A percentile compares a stretch with the other conserved stretches of the same genome.
Evolutionary conservation across 2,797 vertebrate species (phyloP).

Genomic region (Acrocephalus scirpaceus): DNA sequence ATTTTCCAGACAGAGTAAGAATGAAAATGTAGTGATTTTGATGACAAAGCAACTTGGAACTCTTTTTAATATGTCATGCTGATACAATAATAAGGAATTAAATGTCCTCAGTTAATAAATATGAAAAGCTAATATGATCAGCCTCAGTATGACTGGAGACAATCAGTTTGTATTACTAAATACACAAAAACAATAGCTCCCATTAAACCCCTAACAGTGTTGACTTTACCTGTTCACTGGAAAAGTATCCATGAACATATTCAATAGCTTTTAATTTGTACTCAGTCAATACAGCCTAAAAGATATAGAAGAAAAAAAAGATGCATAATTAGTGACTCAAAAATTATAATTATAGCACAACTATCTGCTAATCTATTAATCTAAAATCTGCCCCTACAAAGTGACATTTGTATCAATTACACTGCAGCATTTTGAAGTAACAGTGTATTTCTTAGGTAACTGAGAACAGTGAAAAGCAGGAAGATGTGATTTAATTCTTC

Average conservation of each 20-base stretch:
- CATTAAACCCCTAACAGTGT: neutral
- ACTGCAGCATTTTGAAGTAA: neutral
- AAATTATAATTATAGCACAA: neutral
- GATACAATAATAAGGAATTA: neutral
- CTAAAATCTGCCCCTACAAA: neutral
- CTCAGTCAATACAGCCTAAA: constrained; percentile 94
- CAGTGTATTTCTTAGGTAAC: neutral
- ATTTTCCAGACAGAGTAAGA: neutral
- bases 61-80: neutral
- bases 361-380: neutral
- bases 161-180: neutral
- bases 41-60: neutral
- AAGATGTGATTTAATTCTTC: neutral
- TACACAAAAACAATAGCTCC: neutral
- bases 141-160: neutral
- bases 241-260: constrained; percentile 98
- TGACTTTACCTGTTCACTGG: constrained; percentile 92
- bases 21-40: neutral
- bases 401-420: neutral
- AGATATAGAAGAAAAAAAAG: neutral
- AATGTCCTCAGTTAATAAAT: neutral
- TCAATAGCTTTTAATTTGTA: constrained; percentile 97
- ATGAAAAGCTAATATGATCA: neutral
- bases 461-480: neutral
- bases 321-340: neutral